Conservation (phyloP, 2,888 invertebrate species). For the Chrysotoxum bicinctum region DNA sequence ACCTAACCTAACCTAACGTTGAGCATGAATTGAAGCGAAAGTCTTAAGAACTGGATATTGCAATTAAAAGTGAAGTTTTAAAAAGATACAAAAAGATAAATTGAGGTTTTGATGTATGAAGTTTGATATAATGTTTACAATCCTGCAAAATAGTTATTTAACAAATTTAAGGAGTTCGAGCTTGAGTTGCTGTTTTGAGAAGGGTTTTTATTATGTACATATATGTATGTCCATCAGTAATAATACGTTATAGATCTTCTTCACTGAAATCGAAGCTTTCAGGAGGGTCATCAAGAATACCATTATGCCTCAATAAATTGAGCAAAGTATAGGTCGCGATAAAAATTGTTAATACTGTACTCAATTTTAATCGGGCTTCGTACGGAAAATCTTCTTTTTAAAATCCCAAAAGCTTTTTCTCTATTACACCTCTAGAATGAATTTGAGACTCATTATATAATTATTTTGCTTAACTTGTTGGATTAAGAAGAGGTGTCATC, state of each 20-base stretch:
- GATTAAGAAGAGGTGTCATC: not conserved
- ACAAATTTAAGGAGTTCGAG: not conserved
- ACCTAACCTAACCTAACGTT: too few species aligned
- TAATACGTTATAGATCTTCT: conserved; percentile 10
- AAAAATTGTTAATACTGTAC: not conserved
- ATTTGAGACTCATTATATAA: not conserved
- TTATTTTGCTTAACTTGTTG: not conserved
- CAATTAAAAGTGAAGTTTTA: too few species aligned
- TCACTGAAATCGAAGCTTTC: not conserved
- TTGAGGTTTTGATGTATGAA: too few species aligned
- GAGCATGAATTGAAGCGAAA: too few species aligned
- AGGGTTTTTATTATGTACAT: not conserved
- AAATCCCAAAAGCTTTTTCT: not conserved
- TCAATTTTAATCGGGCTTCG: not conserved
- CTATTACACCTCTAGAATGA: not conserved
- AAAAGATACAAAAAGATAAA: too few species aligned
- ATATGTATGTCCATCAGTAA: not conserved
- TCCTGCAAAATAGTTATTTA: too few species aligned
- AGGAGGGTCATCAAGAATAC: not conserved
- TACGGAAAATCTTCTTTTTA: not conserved
- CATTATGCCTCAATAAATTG: not conserved
- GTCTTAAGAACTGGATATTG: too few species aligned
- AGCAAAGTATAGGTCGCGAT: not conserved
- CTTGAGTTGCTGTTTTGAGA: not conserved
- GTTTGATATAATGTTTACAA: too few species aligned